Percentiles rank a stretch among this genome's conserved stretches.
Conservation (phyloP, 1,140 invertebrate species). For the Calephelis virginiensis region DNA sequence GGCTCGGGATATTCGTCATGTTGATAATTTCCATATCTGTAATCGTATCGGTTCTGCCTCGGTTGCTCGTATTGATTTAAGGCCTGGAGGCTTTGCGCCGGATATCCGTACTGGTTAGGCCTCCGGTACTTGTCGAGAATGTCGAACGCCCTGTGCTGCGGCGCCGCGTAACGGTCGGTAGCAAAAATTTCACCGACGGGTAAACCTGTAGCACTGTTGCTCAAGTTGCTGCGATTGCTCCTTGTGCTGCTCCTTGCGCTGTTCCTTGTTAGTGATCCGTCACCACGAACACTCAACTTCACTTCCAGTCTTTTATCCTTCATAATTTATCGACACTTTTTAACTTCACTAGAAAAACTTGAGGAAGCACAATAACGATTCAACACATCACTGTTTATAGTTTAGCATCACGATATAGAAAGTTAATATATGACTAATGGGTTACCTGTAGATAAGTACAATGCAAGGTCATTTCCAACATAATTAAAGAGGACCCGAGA, state of each 20-base stretch:
- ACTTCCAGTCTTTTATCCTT: constrained; percentile 72
- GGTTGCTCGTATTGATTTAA: constrained; percentile 55
- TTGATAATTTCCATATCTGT: constrained; percentile 37
- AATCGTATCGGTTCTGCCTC: constrained; percentile 35
- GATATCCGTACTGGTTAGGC: constrained; percentile 55
- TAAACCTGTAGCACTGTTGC: constrained; percentile 48
- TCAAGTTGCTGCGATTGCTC: constrained; percentile 61
- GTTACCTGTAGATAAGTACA: constrained; percentile 52
- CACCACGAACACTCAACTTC: constrained; percentile 66
- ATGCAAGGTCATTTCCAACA: constrained; percentile 55
- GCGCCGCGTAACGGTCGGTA: constrained; percentile 56
- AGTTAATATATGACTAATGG: constrained; percentile 46
- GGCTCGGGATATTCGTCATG: constrained; percentile 51
- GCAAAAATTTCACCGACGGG: constrained; percentile 67
- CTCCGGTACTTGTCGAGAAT: constrained; percentile 60
- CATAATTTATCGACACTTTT: constrained; percentile 43
- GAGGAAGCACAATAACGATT: neutral
- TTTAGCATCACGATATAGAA: constrained; percentile 19
- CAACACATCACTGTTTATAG: constrained; percentile 8
- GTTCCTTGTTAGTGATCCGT: constrained; percentile 62
- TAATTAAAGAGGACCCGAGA: constrained; percentile 60
- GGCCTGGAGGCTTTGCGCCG: constrained; percentile 60
- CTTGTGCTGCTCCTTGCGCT: constrained; percentile 59
- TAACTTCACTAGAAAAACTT: constrained; percentile 17
- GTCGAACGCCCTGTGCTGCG: constrained; percentile 60